phyloP scores from a whole-genome alignment of 2,797 vertebrate species.

The Spinus olivaceus region DNA sequence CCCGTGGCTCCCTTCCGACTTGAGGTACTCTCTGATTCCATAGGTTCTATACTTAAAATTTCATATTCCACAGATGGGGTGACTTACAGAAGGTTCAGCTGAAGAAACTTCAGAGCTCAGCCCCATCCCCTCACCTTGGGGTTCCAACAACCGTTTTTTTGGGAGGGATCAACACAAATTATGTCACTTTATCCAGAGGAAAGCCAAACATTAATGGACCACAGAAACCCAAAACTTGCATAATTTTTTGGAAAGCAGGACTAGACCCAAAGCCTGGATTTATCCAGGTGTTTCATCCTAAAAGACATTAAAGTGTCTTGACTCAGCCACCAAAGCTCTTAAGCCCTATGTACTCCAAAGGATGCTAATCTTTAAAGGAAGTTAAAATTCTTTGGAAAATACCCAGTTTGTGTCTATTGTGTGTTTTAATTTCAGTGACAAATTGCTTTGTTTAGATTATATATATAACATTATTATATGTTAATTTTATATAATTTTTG shows the following conservation, averaged over 20 bases:
- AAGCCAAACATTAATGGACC: neutral
- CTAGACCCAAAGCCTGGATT: neutral
- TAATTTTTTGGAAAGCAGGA: neutral
- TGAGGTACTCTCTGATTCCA: neutral
- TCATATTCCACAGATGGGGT: fast-evolving
- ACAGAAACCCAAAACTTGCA: neutral
- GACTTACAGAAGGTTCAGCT: neutral
- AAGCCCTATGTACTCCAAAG: neutral
- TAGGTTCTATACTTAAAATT: fast-evolving
- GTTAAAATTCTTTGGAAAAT: neutral
- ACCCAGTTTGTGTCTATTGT: fast-evolving
- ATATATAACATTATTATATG: no score
- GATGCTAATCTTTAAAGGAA: neutral
- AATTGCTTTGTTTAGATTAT: neutral
- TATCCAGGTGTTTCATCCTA: neutral
- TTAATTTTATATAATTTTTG: no score
- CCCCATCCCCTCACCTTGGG: no score
- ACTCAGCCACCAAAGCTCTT: neutral
- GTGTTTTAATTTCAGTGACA: neutral
- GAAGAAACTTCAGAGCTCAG: neutral
- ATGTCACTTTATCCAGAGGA: neutral
- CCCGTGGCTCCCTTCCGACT: fast-evolving
- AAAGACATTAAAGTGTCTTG: neutral
- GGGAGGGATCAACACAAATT: neutral
- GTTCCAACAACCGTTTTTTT: neutral